phyloP scores from a whole-genome alignment of 2,888 invertebrate species.

The Parnassius smintheus region DNA sequence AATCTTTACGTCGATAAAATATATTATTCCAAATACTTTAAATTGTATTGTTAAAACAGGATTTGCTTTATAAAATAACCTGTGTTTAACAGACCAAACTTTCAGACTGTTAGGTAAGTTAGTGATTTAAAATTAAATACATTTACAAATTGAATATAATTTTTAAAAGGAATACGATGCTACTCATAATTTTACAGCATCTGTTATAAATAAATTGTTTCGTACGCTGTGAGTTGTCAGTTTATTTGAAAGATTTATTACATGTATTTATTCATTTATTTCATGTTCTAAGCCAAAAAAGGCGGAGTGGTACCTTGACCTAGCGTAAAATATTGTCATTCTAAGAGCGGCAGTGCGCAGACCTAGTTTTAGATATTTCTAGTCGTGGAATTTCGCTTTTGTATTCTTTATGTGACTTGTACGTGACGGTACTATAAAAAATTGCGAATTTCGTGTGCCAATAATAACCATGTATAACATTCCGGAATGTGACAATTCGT shows the following conservation, averaged over 20 bases:
- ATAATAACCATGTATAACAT: slow-evolving; percentile 17
- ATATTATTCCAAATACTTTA: not conserved
- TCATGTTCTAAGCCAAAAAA: slow-evolving; percentile 45
- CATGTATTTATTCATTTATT: slow-evolving; percentile 7
- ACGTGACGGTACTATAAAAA: slow-evolving; percentile 8
- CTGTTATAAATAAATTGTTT: slow-evolving; percentile 12
- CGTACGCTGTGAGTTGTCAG: slow-evolving; percentile 11
- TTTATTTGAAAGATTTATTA: slow-evolving; percentile 9
- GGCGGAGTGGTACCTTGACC: slow-evolving; percentile 60
- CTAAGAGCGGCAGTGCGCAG: slow-evolving; percentile 47
- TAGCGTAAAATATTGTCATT: slow-evolving; percentile 52
- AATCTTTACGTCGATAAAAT: not conserved
- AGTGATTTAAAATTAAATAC: slow-evolving; percentile 14
- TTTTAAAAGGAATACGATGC: slow-evolving; percentile 38
- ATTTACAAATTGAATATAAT: slow-evolving; percentile 27
- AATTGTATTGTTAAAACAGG: slow-evolving; percentile 5
- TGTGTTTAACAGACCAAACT: slow-evolving; percentile 24
- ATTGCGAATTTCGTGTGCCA: slow-evolving; percentile 21
- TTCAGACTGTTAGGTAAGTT: slow-evolving; percentile 31
- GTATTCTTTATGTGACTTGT: slow-evolving; percentile 2
- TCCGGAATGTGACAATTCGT: slow-evolving; percentile 16
- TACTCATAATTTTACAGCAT: slow-evolving; percentile 23
- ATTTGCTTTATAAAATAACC: slow-evolving; percentile 26
- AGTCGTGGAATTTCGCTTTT: slow-evolving; percentile 25
- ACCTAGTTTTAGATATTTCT: slow-evolving; percentile 42